phyloP scores from a whole-genome alignment of 1,140 invertebrate genomes.

The Lineus longissimus region DNA sequence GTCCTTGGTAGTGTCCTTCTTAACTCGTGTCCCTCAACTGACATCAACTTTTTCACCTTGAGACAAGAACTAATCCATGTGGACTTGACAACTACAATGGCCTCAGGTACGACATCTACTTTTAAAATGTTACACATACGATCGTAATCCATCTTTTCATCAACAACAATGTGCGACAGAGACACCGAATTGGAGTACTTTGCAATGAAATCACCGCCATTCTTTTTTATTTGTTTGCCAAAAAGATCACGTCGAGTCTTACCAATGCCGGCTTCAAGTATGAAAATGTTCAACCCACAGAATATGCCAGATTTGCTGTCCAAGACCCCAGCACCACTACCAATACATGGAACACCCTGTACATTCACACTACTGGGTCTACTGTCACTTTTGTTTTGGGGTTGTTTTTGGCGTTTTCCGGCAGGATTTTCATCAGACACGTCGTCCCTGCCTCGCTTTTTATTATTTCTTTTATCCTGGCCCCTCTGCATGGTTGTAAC shows the following conservation, averaged over 20 bases:
- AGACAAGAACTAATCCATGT: slow-evolving; percentile 49
- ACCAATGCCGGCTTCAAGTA: slow-evolving; percentile 44
- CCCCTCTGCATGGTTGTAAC: no score
- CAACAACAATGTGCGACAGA: slow-evolving; percentile 38
- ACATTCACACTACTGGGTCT: no score
- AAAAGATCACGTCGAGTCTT: slow-evolving; percentile 45
- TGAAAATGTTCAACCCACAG: slow-evolving; percentile 21
- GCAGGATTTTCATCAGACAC: no score
- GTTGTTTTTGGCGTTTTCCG: no score
- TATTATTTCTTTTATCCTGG: no score
- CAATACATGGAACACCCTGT: no score
- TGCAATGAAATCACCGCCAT: slow-evolving; percentile 30
- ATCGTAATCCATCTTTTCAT: slow-evolving; percentile 44
- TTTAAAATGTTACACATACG: slow-evolving; percentile 38
- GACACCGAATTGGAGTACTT: slow-evolving; percentile 15
- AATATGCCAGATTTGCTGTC: neutral
- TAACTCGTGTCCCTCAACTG: slow-evolving; percentile 20
- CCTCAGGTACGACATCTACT: slow-evolving; percentile 24
- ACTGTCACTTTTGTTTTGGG: no score
- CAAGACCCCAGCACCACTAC: no score
- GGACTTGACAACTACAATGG: slow-evolving; percentile 36
- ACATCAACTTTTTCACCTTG: slow-evolving; percentile 29
- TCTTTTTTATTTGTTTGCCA: slow-evolving; percentile 35
- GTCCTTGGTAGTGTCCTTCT: neutral
- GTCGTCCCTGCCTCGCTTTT: no score